Base-by-base conservation (phyloP, 2,113 vertebrate genomes). In the Gymnogyps californianus region DNA sequence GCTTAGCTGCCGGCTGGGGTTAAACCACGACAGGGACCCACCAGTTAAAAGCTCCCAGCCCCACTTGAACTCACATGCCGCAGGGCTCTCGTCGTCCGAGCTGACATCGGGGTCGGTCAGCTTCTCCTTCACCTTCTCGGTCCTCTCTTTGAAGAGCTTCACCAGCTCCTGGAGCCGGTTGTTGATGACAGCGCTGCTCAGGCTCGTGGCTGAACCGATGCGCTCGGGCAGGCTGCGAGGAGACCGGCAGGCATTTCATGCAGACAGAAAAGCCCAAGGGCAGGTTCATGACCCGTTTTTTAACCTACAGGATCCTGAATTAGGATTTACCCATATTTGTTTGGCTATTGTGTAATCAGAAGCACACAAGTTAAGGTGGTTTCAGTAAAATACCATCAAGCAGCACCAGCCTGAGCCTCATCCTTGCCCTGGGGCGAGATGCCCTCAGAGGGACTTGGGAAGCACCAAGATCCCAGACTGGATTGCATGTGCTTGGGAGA, bases 91-190 rank as follows among this genome's bases (percentile, higher is more conserved):
- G 0, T 99, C 99, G 0, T 99, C 99, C 0, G 99, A 99, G 38
- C 98, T 98, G 42, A 96, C 44, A 0, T 99, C 99, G 0, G 99
- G 99, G 92, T 99, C 99, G 0, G 98, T 87, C 86, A 99, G 98
- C 36, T 98, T 98, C 38, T 99, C 99, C 91, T 98, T 99, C 51
- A 98, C 98, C 24, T 96, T 98, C 80, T 99, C 99, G 0, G 99
- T 99, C 36, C 99, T 98, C 61, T 98, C 99, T 67, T 97, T 99
- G 93, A 99, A 99, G 25, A 99, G 98, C 91, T 90, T 97, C 70
- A 99, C 98, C 57, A 99, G 98, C 66, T 99, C 98, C 93, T 98
- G 98, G 9, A 99, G 98, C 17, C 99, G 98, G 25, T 98, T 98
- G 10, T 98, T 99, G 93, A 99, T 57, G 59, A 97, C 2, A 1